These are phyloP conservation scores for Phalacrocorax pelagicus DNA, from an alignment of 2,113 vertebrate genomes.

Conservation along the genomic window DNA sequence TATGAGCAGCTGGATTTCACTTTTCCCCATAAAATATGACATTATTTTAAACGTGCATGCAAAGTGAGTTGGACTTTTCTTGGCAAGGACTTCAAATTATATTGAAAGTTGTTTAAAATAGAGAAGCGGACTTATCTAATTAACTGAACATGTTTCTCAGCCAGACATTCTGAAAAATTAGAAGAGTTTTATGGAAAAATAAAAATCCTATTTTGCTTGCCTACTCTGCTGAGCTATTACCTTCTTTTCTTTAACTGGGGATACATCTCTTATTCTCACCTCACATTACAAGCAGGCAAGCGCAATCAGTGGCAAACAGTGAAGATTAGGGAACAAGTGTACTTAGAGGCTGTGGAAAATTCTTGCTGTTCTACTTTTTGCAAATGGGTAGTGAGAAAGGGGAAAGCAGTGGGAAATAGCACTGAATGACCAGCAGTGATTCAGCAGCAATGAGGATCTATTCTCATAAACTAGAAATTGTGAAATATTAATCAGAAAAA, in stretches of 20 bases:
- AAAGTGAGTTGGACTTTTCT: background rate
- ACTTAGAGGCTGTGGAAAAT: background rate
- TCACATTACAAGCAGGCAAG: background rate
- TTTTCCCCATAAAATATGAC: background rate
- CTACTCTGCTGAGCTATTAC: background rate
- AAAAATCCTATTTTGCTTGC: background rate
- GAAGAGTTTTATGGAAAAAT: background rate
- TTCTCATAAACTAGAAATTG: background rate
- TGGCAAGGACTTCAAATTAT: background rate
- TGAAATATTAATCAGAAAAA: background rate
- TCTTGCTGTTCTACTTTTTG: background rate
- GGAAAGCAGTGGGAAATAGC: background rate
- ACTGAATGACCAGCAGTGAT: background rate
- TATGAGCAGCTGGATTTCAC: background rate
- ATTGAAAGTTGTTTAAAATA: background rate
- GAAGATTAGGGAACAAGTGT: background rate
- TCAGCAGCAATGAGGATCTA: background rate
- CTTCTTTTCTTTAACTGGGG: background rate
- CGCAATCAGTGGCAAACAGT: background rate
- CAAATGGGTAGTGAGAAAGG: background rate
- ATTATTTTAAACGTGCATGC: background rate
- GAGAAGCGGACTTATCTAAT: background rate
- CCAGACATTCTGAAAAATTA: background rate
- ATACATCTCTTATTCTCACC: background rate
- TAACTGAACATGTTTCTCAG: background rate